Evolutionary conservation across 2,888 invertebrate genomes (phyloP).

Genomic region (Dicyrtoma fusca): DNA sequence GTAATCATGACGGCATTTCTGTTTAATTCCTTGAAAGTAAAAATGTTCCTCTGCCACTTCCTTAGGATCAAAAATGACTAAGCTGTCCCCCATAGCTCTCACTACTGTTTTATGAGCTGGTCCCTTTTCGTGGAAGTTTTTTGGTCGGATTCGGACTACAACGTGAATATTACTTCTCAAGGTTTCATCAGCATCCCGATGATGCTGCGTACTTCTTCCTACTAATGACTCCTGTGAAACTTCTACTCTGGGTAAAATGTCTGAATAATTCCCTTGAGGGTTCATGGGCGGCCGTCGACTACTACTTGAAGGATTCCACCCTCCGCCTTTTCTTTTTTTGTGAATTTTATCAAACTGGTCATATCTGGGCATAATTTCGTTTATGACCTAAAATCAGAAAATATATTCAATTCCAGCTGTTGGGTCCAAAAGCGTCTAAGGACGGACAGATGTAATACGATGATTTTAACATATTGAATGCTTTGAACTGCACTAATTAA

Average conservation of each 20-base stretch:
- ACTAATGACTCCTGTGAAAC: neutral
- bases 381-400: too few relatives aligned
- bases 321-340: conserved; percentile 29
- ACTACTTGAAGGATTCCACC: conserved; percentile 18
- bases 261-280: conserved; percentile 23
- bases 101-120: conserved; percentile 66
- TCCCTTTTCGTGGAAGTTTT: conserved; percentile 68
- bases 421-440: too few relatives aligned
- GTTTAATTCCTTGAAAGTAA: conserved; percentile 80
- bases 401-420: too few relatives aligned
- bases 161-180: conserved; percentile 69
- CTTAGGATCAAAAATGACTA: conserved; percentile 86
- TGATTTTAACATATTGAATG: too few relatives aligned
- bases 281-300: conserved; percentile 20
- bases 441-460: too few relatives aligned
- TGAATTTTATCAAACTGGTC: conserved; percentile 25
- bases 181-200: neutral
- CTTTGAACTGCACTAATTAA: too few relatives aligned
- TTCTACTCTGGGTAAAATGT: conserved; percentile 15
- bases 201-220: neutral
- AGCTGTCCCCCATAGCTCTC: conserved; percentile 74
- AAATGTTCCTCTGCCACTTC: conserved; percentile 74
- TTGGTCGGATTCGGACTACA: conserved; percentile 80
- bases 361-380: conserved; percentile 21
- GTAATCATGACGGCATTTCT: conserved; percentile 73